These are phyloP conservation scores for Protomyctophum bolini DNA, from an alignment of 2,113 vertebrate genomes.

Conservation along the genomic window DNA sequence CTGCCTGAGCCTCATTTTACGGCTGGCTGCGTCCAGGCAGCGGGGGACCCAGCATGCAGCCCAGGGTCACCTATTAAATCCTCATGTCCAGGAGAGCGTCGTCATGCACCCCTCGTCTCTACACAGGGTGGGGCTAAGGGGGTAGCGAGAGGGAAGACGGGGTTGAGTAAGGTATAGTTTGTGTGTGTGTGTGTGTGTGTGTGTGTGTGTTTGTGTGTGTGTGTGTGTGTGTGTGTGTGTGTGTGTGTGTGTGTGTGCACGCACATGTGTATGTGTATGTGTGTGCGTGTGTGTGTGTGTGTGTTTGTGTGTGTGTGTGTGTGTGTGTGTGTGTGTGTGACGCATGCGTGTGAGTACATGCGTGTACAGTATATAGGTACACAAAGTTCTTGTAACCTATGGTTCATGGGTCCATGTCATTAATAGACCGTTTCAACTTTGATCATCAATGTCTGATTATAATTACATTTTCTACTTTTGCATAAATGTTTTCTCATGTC, in stretches of 20 bases:
- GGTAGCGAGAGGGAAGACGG: constrained; percentile 39
- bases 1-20: constrained; percentile 81
- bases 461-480: background rate
- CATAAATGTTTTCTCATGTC: background rate
- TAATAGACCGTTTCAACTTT: too few species aligned
- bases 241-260: constrained; percentile 1
- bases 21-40: constrained; percentile 78
- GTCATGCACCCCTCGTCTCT: constrained; percentile 68
- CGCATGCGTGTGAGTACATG: background rate
- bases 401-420: too few species aligned
- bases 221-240: background rate
- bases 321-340: constrained; percentile 4
- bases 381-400: too few species aligned
- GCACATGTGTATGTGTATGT: background rate
- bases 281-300: constrained; percentile 11
- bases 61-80: constrained; percentile 82
- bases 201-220: constrained; percentile 37
- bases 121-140: constrained; percentile 63
- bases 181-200: constrained; percentile 17
- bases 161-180: constrained; percentile 41
- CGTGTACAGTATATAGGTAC: too few species aligned
- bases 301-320: background rate
- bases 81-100: constrained; percentile 71
- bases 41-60: constrained; percentile 68
- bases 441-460: too few species aligned